phyloP scores from a whole-genome alignment of 2,888 invertebrate species.

The Ferrisia virgata region DNA sequence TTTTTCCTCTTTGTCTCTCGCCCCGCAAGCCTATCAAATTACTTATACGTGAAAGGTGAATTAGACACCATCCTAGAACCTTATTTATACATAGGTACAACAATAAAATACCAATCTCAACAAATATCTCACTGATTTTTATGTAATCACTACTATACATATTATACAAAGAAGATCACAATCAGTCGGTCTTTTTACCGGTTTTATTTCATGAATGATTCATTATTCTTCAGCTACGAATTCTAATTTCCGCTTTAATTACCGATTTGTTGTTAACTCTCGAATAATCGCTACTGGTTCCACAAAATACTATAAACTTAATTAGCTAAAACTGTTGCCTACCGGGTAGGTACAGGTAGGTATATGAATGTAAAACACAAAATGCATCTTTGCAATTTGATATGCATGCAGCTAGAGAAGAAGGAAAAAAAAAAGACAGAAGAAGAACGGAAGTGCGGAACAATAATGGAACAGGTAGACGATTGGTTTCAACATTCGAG shows the following conservation, averaged over 20 bases:
- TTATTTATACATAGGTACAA: no score
- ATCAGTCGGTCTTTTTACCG: neutral
- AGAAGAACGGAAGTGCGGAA: neutral
- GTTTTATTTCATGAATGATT: neutral
- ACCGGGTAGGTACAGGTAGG: no score
- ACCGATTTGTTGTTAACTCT: neutral
- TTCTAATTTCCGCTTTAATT: neutral
- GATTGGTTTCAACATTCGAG: neutral
- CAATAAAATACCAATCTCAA: no score
- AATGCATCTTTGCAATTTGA: neutral
- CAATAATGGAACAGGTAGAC: neutral
- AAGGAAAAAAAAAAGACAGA: neutral
- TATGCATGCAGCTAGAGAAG: neutral
- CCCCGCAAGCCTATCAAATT: no score
- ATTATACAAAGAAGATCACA: neutral
- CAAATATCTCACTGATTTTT: no score
- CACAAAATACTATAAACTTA: neutral
- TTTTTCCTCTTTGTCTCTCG: no score
- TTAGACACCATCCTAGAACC: no score
- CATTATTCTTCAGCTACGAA: neutral
- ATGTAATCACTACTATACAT: no score
- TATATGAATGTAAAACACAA: neutral
- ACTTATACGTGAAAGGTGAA: no score
- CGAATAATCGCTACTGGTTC: neutral
- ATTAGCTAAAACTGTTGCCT: conserved; percentile 2